These are phyloP conservation scores for Hippocampus mohnikei DNA, from an alignment of 2,113 vertebrate species.

Conservation along the genomic window DNA sequence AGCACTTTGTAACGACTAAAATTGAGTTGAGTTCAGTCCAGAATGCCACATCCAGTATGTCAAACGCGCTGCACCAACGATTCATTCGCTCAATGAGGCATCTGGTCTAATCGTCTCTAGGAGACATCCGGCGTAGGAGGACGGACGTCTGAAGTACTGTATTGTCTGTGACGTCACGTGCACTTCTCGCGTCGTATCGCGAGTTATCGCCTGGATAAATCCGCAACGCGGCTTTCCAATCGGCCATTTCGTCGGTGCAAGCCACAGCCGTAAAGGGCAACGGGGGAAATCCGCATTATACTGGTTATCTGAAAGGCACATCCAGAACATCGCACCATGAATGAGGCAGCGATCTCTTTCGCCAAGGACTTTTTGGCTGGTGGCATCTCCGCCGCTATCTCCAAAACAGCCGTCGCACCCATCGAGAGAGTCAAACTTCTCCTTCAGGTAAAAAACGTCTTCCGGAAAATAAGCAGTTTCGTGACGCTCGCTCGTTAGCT, in stretches of 20 bases:
- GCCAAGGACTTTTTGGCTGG: conserved; percentile 84
- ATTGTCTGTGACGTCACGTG: background rate
- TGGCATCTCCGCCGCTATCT: conserved; percentile 82
- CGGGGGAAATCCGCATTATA: conserved; percentile 21
- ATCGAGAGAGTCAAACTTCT: conserved; percentile 87
- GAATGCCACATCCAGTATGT: background rate
- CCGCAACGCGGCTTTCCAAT: conserved; percentile 32
- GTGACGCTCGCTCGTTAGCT: conserved; percentile 31
- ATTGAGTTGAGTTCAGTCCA: too few relatives aligned
- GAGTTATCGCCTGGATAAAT: conserved; percentile 47
- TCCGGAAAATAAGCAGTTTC: conserved; percentile 9
- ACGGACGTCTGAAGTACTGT: too few relatives aligned
- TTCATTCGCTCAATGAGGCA: background rate
- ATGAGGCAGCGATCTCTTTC: conserved; percentile 67
- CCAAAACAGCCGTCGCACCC: conserved; percentile 85
- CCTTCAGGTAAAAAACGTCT: conserved; percentile 69
- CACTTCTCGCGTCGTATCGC: conserved; percentile 56
- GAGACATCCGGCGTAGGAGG: background rate
- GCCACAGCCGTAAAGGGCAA: conserved; percentile 51
- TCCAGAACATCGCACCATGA: conserved; percentile 60
- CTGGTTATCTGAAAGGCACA: conserved; percentile 52
- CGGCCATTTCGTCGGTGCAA: conserved; percentile 71
- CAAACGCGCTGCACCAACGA: background rate
- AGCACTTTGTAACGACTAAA: too few relatives aligned
- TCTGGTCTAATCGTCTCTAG: background rate